Base-by-base conservation (phyloP, 2,797 vertebrate species). In the Esox masquinongy region DNA sequence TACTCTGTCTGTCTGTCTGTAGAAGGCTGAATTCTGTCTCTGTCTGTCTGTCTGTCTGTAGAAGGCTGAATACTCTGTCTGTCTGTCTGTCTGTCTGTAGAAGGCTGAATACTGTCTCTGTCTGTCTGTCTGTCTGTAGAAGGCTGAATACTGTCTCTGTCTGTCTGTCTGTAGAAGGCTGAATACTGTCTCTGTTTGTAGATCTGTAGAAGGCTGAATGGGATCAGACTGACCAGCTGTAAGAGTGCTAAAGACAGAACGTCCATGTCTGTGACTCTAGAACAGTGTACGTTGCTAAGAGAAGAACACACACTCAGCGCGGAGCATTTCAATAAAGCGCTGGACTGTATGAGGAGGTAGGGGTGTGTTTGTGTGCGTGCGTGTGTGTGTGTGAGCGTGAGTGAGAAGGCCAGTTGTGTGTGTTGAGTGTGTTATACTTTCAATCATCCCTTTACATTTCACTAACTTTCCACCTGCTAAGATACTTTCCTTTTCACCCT, bases 221-320 rank as follows among this genome's bases (percentile, higher is more conserved):
- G 96, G 0, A 89, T 97, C 36, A 95, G 96, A 26, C 94, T 97
- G 83, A 97, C 96, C 68, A 97, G 96, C 76, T 97, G 96, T 81
- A 97, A 97, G 90, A 97, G 96, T 69, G 96, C 96, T 63, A 97
- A 97, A 89, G 96, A 97, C 88, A 93, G 96, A 56, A 97, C 96
- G 0, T 93, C 96, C 0, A 97, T 97, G 96, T 96, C 96, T 0
- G 96, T 97, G 84, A 97, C 96, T 0, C 90, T 97, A 74, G 96
- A 97, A 79, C 96, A 97, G 87, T 96, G 96, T 83, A 91, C 91
- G 29, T 88, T 97, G 74, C 83, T 97, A 83, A 85, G 94, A 36
- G 95, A 97, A 0, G 88, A 91, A 47, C 96, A 97, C 84, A 86
- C 93, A 6, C 91, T 97, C 29, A 88, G 94, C 85, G 92, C 90